Evolutionary conservation across 2,113 vertebrate genomes (phyloP).

Genomic region (Cichladusa arquata): DNA sequence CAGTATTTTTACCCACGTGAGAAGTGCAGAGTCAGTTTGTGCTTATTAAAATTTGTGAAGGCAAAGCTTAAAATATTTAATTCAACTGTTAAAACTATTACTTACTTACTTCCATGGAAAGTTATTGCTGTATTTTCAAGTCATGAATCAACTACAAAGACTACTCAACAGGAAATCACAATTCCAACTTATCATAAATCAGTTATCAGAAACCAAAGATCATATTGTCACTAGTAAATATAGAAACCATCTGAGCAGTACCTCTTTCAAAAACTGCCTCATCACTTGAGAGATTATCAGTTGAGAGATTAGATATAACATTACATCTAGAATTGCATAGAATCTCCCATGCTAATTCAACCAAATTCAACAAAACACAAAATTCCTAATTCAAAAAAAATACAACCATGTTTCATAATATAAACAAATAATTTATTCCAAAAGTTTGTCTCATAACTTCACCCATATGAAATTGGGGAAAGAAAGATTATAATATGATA

Average conservation of each 20-base stretch:
- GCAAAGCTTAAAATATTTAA: not conserved
- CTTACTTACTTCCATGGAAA: not conserved
- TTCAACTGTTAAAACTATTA: not conserved
- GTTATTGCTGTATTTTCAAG: not conserved
- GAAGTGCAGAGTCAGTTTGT: not conserved
- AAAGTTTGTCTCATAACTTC: not conserved
- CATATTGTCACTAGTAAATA: not conserved
- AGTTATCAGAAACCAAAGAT: not conserved
- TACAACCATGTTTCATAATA: not conserved
- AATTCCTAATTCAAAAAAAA: not conserved
- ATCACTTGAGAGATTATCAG: not conserved
- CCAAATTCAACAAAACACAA: not conserved
- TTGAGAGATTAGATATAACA: not conserved
- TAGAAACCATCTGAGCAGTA: not conserved
- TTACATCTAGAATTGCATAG: not conserved
- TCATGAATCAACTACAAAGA: not conserved
- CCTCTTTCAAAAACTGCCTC: not conserved
- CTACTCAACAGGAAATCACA: not conserved
- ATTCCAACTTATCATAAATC: not conserved
- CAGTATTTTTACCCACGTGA: accelerated
- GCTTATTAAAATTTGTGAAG: not conserved
- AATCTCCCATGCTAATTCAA: not conserved
- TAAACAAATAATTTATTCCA: not conserved
- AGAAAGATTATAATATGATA: not conserved
- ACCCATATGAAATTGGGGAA: not conserved